phyloP scores from a whole-genome alignment of 2,888 invertebrate genomes.

The Ochropleura plecta region DNA sequence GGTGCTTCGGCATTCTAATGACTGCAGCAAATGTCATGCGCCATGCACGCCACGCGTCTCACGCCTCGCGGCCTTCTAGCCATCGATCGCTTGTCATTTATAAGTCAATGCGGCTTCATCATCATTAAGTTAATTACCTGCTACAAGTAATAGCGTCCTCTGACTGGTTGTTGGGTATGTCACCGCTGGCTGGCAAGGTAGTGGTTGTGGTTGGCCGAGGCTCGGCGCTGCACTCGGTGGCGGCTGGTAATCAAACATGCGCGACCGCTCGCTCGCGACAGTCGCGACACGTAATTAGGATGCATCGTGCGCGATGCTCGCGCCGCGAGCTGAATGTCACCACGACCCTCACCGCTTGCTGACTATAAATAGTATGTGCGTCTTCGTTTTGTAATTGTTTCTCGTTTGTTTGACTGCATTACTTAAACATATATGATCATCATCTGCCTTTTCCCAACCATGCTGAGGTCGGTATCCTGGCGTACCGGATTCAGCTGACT shows the following conservation, averaged over 20 bases:
- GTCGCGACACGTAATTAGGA: constrained; percentile 18
- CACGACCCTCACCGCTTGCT: constrained; percentile 5
- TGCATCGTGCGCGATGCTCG: constrained; percentile 4
- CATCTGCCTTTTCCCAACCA: too few species aligned
- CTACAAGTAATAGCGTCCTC: background rate
- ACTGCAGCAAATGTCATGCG: constrained; percentile 10
- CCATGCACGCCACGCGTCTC: background rate
- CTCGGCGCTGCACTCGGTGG: background rate
- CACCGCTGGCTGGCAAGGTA: constrained; percentile 2
- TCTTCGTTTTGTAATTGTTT: background rate
- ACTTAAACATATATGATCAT: background rate
- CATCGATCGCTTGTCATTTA: background rate
- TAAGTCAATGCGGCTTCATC: constrained; percentile 8
- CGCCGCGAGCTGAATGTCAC: constrained; percentile 8
- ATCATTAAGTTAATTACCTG: constrained; percentile 23
- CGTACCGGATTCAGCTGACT: too few species aligned
- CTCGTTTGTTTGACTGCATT: background rate
- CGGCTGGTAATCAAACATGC: constrained; percentile 1
- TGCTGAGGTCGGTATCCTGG: too few species aligned
- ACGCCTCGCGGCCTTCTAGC: constrained; percentile 3
- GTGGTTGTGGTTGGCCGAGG: constrained; percentile 4
- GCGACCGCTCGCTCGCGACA: too few species aligned
- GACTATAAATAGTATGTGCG: constrained; percentile 6
- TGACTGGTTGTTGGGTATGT: constrained; percentile 18
- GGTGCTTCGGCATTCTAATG: constrained; percentile 5